A percentile compares a stretch with the other conserved stretches of the same genome.
Evolutionary conservation across 2,797 vertebrate species (phyloP).

Genomic region (Pseudopleuronectes americanus): DNA sequence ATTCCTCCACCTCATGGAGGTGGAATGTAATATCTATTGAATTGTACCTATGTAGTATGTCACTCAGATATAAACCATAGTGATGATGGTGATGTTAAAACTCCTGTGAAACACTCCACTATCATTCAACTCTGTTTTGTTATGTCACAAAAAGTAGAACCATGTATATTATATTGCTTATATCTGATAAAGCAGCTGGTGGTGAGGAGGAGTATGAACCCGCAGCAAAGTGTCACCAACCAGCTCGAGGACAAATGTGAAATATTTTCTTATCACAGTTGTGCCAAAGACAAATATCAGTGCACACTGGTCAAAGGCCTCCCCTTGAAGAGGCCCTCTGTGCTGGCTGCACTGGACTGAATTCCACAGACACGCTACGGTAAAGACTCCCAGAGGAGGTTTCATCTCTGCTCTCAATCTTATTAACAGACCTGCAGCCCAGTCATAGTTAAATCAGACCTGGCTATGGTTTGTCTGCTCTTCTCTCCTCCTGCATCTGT

Average conservation of each 20-base stretch:
- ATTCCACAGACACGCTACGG: constrained; percentile 69
- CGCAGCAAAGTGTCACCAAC: constrained; percentile 3
- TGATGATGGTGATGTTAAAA: too few relatives aligned
- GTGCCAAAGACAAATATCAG: constrained; percentile 45
- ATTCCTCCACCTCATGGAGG: too few relatives aligned
- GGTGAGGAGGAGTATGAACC: not conserved
- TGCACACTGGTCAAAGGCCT: constrained; percentile 39
- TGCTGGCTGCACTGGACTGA: constrained; percentile 52
- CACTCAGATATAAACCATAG: too few relatives aligned
- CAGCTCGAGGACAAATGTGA: constrained; percentile 52
- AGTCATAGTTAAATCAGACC: constrained; percentile 66
- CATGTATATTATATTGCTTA: too few relatives aligned
- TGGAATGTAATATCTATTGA: too few relatives aligned
- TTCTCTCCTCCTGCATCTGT: constrained; percentile 25
- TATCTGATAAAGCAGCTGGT: not conserved
- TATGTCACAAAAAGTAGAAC: too few relatives aligned
- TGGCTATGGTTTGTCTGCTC: constrained; percentile 51
- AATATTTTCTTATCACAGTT: constrained; percentile 32
- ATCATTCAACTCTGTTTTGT: too few relatives aligned
- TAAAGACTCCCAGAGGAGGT: constrained; percentile 70
- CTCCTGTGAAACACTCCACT: too few relatives aligned
- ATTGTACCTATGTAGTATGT: too few relatives aligned
- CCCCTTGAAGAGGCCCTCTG: constrained; percentile 49
- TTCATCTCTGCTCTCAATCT: constrained; percentile 65
- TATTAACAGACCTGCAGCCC: constrained; percentile 74